phyloP scores from a whole-genome alignment of 2,888 invertebrate species.

The Drosophila maculinotata region DNA sequence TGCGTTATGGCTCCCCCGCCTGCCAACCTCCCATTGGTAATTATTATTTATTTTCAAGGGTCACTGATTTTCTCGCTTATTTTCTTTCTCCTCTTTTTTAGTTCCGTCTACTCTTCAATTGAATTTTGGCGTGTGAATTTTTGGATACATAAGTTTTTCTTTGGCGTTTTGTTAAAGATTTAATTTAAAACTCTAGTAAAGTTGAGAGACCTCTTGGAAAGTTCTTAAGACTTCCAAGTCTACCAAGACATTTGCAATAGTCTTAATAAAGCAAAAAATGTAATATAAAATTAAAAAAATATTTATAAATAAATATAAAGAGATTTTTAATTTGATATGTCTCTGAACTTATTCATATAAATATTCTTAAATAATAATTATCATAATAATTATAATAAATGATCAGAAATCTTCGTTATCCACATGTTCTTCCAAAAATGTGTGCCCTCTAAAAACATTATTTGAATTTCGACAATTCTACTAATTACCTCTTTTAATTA shows the following conservation, averaged over 20 bases:
- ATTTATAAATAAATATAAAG: no score
- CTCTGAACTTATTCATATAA: no score
- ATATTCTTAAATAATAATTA: no score
- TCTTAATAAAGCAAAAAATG: no score
- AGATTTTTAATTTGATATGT: no score
- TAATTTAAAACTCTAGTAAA: not conserved
- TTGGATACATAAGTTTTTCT: constrained; percentile 14
- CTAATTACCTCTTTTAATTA: constrained; percentile 34
- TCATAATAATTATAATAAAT: no score
- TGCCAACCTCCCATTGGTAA: constrained; percentile 30
- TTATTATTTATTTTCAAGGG: constrained; percentile 70
- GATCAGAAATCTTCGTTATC: no score
- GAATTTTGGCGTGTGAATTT: constrained; percentile 60
- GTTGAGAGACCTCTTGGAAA: not conserved
- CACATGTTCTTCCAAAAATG: no score
- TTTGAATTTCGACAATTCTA: not conserved
- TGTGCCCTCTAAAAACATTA: no score
- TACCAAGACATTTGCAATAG: not conserved
- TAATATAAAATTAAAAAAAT: not conserved
- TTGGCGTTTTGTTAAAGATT: not conserved
- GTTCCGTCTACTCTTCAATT: constrained; percentile 41
- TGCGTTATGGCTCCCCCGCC: constrained; percentile 5
- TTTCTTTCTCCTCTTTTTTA: constrained; percentile 23
- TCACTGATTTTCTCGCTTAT: constrained; percentile 59
- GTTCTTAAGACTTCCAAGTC: not conserved